phyloP scores from a whole-genome alignment of 2,113 vertebrate genomes.

The Ictalurus punctatus region DNA sequence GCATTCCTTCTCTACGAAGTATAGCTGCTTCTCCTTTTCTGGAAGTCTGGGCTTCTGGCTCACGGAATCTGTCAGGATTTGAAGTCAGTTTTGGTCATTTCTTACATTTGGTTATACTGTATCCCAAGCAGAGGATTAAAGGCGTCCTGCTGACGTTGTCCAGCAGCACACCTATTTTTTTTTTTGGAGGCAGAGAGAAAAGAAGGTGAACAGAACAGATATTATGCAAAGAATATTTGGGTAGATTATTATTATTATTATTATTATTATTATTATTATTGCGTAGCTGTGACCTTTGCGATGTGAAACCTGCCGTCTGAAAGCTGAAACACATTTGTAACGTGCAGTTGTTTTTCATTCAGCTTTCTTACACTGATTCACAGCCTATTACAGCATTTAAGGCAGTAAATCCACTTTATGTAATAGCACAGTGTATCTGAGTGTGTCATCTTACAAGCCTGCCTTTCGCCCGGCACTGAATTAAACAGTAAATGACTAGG shows the following conservation, averaged over 20 bases:
- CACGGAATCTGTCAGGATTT: conserved; percentile 33
- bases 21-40: conserved; percentile 50
- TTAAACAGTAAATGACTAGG: conserved; percentile 20
- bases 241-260: not conserved
- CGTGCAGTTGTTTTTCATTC: not conserved
- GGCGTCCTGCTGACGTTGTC: conserved; percentile 2
- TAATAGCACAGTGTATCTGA: not conserved
- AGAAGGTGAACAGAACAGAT: not conserved
- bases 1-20: conserved; percentile 39
- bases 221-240: conserved; percentile 7
- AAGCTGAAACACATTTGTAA: not conserved
- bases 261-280: not conserved
- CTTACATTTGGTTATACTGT: conserved; percentile 31
- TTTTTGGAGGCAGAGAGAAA: conserved; percentile 29
- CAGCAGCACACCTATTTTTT: conserved; percentile 31
- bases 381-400: not conserved
- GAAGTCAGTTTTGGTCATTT: conserved; percentile 31
- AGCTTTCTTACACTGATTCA: not conserved
- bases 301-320: not conserved
- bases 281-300: too few species aligned
- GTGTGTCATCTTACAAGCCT: not conserved
- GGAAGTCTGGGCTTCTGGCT: conserved; percentile 42
- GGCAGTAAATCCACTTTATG: conserved; percentile 14
- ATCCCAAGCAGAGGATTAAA: conserved; percentile 37
- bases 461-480: conserved; percentile 4